phyloP scores from a whole-genome alignment of 2,113 vertebrate species.

The Gavia stellata region DNA sequence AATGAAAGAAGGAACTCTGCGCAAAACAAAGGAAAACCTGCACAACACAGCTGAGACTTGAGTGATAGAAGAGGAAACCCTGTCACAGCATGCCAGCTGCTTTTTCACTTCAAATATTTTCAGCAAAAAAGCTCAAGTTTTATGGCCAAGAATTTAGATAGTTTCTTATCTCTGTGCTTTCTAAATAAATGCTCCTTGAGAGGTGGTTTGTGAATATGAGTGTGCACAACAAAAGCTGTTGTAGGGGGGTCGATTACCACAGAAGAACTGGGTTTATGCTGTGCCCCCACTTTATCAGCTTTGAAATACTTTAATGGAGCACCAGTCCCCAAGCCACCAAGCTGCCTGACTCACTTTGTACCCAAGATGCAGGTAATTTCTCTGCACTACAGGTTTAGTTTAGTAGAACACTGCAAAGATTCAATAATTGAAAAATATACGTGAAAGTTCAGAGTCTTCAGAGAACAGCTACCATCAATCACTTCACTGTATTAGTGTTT shows the following conservation, averaged over 20 bases:
- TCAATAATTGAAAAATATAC: background rate
- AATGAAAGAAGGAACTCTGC: background rate
- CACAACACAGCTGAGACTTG: background rate
- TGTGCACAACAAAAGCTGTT: background rate
- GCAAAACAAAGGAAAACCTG: background rate
- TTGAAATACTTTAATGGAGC: background rate
- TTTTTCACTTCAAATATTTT: background rate
- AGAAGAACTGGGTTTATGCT: background rate
- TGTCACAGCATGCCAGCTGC: background rate
- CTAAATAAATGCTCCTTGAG: background rate
- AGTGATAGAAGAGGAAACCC: background rate
- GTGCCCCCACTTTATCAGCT: background rate
- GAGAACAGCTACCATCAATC: background rate
- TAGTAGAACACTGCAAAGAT: background rate
- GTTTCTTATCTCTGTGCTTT: background rate
- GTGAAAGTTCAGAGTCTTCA: background rate
- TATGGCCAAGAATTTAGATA: background rate
- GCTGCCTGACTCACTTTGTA: background rate
- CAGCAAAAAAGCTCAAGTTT: background rate
- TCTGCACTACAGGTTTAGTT: background rate
- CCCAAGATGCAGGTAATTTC: background rate
- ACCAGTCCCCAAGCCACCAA: background rate
- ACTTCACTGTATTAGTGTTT: background rate
- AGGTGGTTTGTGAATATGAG: background rate
- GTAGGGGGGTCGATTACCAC: accelerated